These are phyloP conservation scores for Apogon talboti DNA, from an alignment of 2,797 vertebrate genomes.

Conservation along the genomic window DNA sequence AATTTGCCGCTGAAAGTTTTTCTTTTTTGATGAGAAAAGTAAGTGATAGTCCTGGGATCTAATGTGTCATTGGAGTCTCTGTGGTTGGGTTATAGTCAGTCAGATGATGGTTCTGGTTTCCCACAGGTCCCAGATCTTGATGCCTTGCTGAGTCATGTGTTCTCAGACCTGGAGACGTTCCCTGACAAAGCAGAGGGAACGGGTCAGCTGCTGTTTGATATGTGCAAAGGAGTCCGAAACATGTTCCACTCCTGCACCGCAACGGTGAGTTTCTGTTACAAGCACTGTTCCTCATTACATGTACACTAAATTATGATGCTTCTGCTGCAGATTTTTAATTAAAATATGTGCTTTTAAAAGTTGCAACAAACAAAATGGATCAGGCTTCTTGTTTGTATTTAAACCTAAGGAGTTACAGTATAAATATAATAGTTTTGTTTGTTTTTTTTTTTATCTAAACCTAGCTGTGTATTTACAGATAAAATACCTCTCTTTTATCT, in stretches of 20 bases:
- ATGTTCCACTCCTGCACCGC: constrained; percentile 94
- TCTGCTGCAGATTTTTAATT: not conserved
- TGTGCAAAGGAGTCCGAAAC: constrained; percentile 94
- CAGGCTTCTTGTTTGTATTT: not conserved
- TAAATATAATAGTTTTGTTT: no score
- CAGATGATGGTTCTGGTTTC: accelerated
- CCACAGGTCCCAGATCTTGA: constrained; percentile 92
- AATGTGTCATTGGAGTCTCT: not conserved
- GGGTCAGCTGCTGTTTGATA: constrained; percentile 94
- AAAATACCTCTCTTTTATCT: not conserved
- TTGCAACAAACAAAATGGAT: not conserved
- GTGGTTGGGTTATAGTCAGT: not conserved
- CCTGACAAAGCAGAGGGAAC: constrained; percentile 90
- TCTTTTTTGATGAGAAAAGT: constrained; percentile 99
- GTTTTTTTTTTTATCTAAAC: not conserved
- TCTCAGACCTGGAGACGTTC: constrained; percentile 87
- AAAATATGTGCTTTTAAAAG: not conserved
- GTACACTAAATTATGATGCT: accelerated
- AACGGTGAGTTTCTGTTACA: constrained; percentile 78
- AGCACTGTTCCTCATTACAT: not conserved
- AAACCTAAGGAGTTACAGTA: not conserved
- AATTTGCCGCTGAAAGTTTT: constrained; percentile 98
- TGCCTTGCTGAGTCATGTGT: constrained; percentile 88
- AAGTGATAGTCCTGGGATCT: constrained; percentile 31
- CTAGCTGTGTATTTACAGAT: not conserved